Conservation (phyloP, 2,797 vertebrate genomes). For the Leptodactylus fallax region DNA sequence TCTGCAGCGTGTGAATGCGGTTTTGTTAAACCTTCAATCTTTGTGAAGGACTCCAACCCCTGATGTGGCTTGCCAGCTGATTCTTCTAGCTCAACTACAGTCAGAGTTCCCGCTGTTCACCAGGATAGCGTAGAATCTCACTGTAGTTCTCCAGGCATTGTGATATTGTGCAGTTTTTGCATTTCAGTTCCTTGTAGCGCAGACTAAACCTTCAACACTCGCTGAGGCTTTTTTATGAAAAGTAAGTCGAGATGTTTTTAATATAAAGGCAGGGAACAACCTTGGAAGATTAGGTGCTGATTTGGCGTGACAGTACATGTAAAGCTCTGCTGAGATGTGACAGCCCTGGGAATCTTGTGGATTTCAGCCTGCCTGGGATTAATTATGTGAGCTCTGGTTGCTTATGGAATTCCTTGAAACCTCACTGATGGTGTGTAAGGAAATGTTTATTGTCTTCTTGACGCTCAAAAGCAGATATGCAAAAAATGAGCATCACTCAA, state of each 20-base stretch:
- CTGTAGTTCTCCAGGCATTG: neutral
- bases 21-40: too few relatives aligned
- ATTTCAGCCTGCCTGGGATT: constrained; percentile 31
- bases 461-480: constrained; percentile 19
- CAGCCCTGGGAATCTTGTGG: constrained; percentile 42
- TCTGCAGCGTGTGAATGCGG: too few relatives aligned
- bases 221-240: neutral
- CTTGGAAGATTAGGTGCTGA: constrained; percentile 50
- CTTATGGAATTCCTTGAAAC: constrained; percentile 44
- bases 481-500: constrained; percentile 16
- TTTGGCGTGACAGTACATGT: constrained; percentile 41
- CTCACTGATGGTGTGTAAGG: constrained; percentile 18
- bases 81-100: neutral
- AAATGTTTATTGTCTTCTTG: constrained; percentile 33
- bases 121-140: too few relatives aligned
- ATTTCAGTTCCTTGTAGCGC: neutral
- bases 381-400: constrained; percentile 27
- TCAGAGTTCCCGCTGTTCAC: too few relatives aligned
- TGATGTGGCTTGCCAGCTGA: neutral
- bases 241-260: constrained; percentile 7
- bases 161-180: too few relatives aligned
- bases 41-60: neutral
- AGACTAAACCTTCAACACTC: neutral
- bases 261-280: constrained; percentile 29
- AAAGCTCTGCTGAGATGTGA: constrained; percentile 40